Percentiles rank a stretch among this genome's conserved stretches.
phyloP scores from a whole-genome alignment of 2,797 vertebrate species.

The Rhinatrema bivittatum region DNA sequence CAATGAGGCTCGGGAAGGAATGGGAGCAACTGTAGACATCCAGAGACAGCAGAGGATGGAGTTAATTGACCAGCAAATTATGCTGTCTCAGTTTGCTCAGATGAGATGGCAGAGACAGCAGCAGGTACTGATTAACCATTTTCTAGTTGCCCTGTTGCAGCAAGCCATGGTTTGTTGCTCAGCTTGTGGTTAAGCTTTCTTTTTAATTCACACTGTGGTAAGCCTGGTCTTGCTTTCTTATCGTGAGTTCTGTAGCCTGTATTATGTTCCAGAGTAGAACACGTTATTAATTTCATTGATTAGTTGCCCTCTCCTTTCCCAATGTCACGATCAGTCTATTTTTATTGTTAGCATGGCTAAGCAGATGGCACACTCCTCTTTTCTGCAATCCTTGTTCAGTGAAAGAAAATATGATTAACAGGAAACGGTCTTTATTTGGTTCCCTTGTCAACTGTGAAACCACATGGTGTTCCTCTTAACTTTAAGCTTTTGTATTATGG shows the following conservation, averaged over 20 bases:
- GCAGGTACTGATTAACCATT: slow-evolving; percentile 41
- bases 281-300: no score
- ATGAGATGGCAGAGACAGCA: slow-evolving; percentile 68
- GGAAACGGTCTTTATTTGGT: slow-evolving; percentile 14
- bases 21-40: slow-evolving; percentile 94
- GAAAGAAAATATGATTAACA: slow-evolving; percentile 26
- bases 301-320: no score
- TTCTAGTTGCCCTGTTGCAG: not conserved
- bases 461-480: slow-evolving; percentile 30
- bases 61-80: slow-evolving; percentile 81
- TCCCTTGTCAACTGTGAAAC: slow-evolving; percentile 21
- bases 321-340: no score
- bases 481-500: not conserved
- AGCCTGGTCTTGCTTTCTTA: no score
- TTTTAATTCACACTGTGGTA: no score
- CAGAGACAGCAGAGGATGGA: slow-evolving; percentile 94
- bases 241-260: no score
- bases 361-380: slow-evolving; percentile 15
- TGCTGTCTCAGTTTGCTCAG: slow-evolving; percentile 83
- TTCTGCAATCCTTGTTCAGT: slow-evolving; percentile 17
- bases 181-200: no score
- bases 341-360: slow-evolving; percentile 9
- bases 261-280: no score
- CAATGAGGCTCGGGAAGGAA: slow-evolving; percentile 75
- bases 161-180: no score